These are phyloP conservation scores for Leptonema lineaticorne DNA, from an alignment of 1,140 invertebrate species.

Conservation along the genomic window DNA sequence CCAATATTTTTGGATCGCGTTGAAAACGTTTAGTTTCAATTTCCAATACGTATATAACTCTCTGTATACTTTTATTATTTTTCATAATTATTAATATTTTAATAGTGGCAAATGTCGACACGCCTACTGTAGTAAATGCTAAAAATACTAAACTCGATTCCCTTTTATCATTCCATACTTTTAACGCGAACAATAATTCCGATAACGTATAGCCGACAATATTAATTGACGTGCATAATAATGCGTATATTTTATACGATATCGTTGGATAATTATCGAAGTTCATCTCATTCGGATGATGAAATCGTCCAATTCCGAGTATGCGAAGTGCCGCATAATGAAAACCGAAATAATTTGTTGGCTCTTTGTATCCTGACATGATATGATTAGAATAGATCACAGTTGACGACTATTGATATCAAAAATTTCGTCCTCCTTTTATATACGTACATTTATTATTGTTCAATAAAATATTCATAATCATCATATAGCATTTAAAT, in stretches of 20 bases:
- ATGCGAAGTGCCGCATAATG: slow-evolving; percentile 30
- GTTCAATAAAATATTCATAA: no score
- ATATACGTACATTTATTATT: no score
- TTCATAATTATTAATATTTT: slow-evolving; percentile 37
- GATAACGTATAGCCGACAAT: slow-evolving; percentile 32
- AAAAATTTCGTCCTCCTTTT: no score
- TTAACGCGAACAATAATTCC: slow-evolving; percentile 32
- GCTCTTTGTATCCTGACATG: background rate
- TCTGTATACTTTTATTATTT: slow-evolving; percentile 39
- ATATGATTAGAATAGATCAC: no score
- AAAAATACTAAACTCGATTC: slow-evolving; percentile 32
- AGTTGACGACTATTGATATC: no score
- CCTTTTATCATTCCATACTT: slow-evolving; percentile 31
- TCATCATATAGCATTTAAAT: no score
- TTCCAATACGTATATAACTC: slow-evolving; percentile 33
- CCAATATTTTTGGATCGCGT: slow-evolving; percentile 16
- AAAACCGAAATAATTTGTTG: slow-evolving; percentile 29
- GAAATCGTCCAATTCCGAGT: slow-evolving; percentile 36
- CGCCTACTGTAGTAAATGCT: slow-evolving; percentile 30
- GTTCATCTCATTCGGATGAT: slow-evolving; percentile 35
- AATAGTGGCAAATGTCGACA: slow-evolving; percentile 32
- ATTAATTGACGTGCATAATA: slow-evolving; percentile 24
- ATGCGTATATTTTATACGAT: slow-evolving; percentile 25
- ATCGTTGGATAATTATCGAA: slow-evolving; percentile 35
- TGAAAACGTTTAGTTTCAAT: slow-evolving; percentile 31